Conservation (phyloP, 1,140 invertebrate species). For the Phocides pigmalion region DNA sequence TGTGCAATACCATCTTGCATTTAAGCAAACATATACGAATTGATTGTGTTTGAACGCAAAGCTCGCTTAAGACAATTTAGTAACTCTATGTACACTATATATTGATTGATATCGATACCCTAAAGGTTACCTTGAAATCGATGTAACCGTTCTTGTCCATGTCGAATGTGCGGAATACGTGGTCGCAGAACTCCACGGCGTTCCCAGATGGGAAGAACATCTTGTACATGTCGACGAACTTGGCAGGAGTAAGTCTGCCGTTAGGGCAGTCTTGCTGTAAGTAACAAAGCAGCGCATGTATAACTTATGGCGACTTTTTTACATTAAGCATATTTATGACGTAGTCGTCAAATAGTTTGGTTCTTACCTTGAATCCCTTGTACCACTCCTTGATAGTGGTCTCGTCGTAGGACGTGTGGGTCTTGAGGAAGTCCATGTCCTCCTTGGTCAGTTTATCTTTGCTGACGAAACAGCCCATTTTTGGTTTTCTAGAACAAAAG, state of each 20-base stretch:
- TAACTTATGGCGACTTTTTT: background rate
- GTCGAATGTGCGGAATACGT: constrained; percentile 99
- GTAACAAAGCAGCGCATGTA: constrained; percentile 22
- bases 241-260: constrained; percentile 97
- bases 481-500: constrained; percentile 70
- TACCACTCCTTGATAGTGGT: constrained; percentile 99
- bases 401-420: constrained; percentile 97
- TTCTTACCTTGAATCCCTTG: constrained; percentile 96
- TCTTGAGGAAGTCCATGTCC: constrained; percentile 98
- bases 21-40: constrained; percentile 29
- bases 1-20: constrained; percentile 31
- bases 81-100: constrained; percentile 3
- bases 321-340: background rate
- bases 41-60: constrained; percentile 30
- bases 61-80: constrained; percentile 16
- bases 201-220: constrained; percentile 99
- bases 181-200: constrained; percentile 99
- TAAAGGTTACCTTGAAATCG: constrained; percentile 93
- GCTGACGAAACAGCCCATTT: constrained; percentile 96
- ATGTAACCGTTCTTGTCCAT: constrained; percentile 99
- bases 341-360: background rate
- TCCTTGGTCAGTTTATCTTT: constrained; percentile 98
- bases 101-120: constrained; percentile 9
- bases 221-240: constrained; percentile 99
- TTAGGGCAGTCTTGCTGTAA: constrained; percentile 99